Percentiles rank a stretch among this genome's conserved stretches.
Evolutionary conservation across 2,113 vertebrate genomes (phyloP).

Genomic region (Brachypteracias leptosomus): DNA sequence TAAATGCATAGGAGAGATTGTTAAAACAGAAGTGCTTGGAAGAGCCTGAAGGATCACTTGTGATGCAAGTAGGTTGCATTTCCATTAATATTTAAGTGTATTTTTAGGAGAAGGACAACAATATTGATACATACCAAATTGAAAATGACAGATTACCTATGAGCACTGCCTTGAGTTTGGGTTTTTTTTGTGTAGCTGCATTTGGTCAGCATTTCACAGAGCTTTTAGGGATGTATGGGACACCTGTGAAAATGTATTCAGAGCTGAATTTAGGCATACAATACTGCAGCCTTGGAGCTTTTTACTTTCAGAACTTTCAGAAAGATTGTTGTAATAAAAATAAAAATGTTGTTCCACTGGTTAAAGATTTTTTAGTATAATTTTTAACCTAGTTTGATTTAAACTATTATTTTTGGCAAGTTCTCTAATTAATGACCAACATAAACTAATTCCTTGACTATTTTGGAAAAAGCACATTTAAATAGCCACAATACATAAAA

Average conservation of each 20-base stretch:
- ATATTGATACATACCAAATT: neutral
- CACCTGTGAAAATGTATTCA: neutral
- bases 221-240: neutral
- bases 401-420: neutral
- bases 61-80: neutral
- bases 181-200: neutral
- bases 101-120: neutral
- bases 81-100: neutral
- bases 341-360: neutral
- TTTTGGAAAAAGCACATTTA: neutral
- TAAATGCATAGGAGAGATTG: neutral
- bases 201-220: neutral
- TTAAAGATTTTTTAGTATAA: neutral
- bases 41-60: neutral
- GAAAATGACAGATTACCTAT: constrained; percentile 7
- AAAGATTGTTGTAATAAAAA: neutral
- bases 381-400: neutral
- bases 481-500: neutral
- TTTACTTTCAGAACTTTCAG: neutral
- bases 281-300: neutral
- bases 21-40: neutral
- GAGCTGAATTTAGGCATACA: neutral
- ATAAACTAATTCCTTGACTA: neutral
- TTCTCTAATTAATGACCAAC: neutral
- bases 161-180: neutral